Base-by-base conservation (phyloP, 2,888 invertebrate genomes). In the Ypsolopha sequella region DNA sequence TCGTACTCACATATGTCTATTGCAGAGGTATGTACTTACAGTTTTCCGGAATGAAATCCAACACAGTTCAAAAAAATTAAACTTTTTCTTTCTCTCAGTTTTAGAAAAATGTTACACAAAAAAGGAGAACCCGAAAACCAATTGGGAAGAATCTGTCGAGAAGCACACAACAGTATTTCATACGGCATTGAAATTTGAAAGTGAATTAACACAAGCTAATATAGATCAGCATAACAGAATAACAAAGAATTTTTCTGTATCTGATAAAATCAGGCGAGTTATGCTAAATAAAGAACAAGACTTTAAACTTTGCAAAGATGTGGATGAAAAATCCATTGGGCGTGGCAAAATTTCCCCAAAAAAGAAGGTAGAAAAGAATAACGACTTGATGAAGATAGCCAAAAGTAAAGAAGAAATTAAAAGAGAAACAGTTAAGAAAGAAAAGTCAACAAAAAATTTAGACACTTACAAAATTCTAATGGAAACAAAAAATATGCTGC, bases 241-340 rank as follows among this genome's bases (percentile, higher is more conserved):
- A 24, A 24, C 24, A 24, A 24, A 24, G 24, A 24, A 24, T 24
- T 4, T 24, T 24, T n/a, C 34, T 45, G 47, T 9, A 13, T 11
- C 36, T 14, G 13, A 43, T 13, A 43, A 44, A 44, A 13, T 54
- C 4, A 54, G 63, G 6, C 35, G 45, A 0, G 24, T 71, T 1
- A 10, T 73, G 0, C 52, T 66, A 8, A 66, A 65, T n/a, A 76
- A 77, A 53, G 50, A 62, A 0, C 63, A 65, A 48, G 72, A 70
- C 54, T 63, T 80, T 7, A 64, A 72, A 38, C 55, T 64, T 2
- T 80, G 74, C 51, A 75, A 76, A 58, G 76, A 68, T 48, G 11
- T 68, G 6, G 72, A 78, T 9, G 74, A 77, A 13, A 56, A 56
- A 0, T 65, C 76, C 0, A 9, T 66, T 0, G 80, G 79, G 0